Evolutionary conservation across 1,140 invertebrate species (phyloP).

Genomic region (Dendrolimus kikuchii): DNA sequence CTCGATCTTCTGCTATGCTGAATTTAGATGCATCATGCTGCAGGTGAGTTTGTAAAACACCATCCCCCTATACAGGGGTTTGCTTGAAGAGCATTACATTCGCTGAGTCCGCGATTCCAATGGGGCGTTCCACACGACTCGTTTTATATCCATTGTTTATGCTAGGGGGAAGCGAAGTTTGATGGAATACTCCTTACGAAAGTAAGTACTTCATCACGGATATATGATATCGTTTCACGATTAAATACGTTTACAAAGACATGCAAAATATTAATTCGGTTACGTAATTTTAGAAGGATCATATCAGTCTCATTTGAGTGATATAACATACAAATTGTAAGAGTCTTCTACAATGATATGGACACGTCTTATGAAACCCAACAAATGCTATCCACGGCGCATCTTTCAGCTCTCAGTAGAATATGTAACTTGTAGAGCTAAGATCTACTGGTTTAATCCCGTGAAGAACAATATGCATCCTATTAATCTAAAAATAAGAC

Average conservation of each 20-base stretch:
- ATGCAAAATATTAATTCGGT: too few relatives aligned
- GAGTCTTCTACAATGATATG: background rate
- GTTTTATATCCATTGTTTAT: conserved; percentile 67
- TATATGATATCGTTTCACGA: background rate
- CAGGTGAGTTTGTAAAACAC: conserved; percentile 12
- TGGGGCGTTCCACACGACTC: conserved; percentile 59
- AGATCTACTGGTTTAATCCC: too few relatives aligned
- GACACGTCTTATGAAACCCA: background rate
- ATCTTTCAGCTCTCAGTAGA: too few relatives aligned
- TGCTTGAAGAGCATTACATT: conserved; percentile 34
- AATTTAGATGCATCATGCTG: background rate
- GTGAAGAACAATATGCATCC: too few relatives aligned
- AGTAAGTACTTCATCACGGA: background rate
- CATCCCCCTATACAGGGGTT: conserved; percentile 34
- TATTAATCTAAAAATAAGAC: too few relatives aligned
- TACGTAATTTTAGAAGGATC: too few relatives aligned
- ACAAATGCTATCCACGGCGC: background rate
- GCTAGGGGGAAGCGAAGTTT: conserved; percentile 31
- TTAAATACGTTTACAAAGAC: too few relatives aligned
- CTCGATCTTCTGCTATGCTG: too few relatives aligned
- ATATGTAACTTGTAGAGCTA: too few relatives aligned
- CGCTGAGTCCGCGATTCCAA: conserved; percentile 45
- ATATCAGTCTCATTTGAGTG: too few relatives aligned
- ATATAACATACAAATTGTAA: too few relatives aligned
- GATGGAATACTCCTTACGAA: conserved; percentile 33